Evolutionary conservation across 1,140 invertebrate species (phyloP), one percentile per base, ranked within the genome.

Genomic region (Solen grandis): DNA sequence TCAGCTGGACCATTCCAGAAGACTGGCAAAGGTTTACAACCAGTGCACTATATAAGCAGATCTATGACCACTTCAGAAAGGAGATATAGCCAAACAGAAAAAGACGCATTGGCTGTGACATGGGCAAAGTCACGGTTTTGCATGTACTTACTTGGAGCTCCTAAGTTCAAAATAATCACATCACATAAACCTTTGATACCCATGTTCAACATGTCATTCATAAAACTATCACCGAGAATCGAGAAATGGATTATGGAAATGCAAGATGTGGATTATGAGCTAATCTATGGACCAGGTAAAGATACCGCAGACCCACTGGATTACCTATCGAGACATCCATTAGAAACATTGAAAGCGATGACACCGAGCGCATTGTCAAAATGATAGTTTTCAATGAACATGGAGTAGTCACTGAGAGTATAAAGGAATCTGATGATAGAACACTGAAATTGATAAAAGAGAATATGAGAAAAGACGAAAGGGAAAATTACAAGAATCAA

Each of bases 61-160:
- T 88, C 85, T 33, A 77, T 92, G 16, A 89, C 90, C 5, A 84
- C 87, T 22, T 66, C 86, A 16, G 89, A 92, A 85, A 82, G 73
- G 38, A 35, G 88, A 36, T 92, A 92, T 73, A 92, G 85, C 3
- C 89, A 92, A 73, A 91, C 91, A 22, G 92, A 93, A 81, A 91
- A 91, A 76, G 92, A 93, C 76, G 82, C 86, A 31, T 54, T 92
- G 10, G 50, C 13, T 5, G 27, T 60, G 4, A 31, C 31, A 74
- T 85, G 90, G 88, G 82, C 66, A 16, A 59, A 63, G 22, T 36
- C 55, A 19, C 5, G 52, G 31, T 73, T 79, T 25, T 33, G 55
- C 27, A 72, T 72, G 19, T 76, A 72, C 36, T 80, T 83, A 27
- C 84, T 86, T 50, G 69, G 69, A 52, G 70, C 83, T 73, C 78